phyloP scores from a whole-genome alignment of 2,888 invertebrate genomes.

The Onthophagus sagittarius region DNA sequence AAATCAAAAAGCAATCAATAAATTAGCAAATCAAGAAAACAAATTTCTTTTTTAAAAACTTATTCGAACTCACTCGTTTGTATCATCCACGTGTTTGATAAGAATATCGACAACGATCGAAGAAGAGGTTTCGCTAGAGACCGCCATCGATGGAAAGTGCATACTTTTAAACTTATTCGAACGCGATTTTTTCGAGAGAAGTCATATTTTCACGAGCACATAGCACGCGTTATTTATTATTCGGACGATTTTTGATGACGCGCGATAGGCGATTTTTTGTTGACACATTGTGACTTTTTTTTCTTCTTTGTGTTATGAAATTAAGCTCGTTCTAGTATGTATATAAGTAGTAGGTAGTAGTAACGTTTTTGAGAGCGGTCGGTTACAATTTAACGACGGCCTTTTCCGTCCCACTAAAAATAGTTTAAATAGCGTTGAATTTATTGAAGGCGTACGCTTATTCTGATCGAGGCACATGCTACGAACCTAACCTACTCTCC shows the following conservation, averaged over 20 bases:
- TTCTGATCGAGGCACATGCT: background rate
- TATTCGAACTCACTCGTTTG: constrained; percentile 2
- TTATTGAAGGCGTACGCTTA: background rate
- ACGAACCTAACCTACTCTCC: constrained; percentile 8
- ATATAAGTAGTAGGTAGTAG: background rate
- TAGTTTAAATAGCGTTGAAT: constrained; percentile 1
- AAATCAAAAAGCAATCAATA: no score
- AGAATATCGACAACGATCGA: constrained; percentile 3
- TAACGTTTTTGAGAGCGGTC: background rate
- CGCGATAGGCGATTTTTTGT: background rate
- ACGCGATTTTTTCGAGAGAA: background rate
- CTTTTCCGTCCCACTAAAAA: background rate
- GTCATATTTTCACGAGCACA: background rate
- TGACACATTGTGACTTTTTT: background rate
- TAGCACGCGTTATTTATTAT: background rate
- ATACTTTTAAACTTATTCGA: no score
- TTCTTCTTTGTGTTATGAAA: background rate
- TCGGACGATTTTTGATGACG: background rate
- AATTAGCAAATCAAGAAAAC: background rate
- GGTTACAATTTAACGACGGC: background rate
- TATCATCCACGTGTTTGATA: constrained; percentile 3
- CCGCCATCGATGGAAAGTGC: background rate
- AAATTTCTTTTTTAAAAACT: background rate
- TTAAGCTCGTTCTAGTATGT: background rate
- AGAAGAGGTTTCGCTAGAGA: background rate